Evolutionary conservation across 2,797 vertebrate genomes (phyloP).

Genomic region (Rhinella marina): DNA sequence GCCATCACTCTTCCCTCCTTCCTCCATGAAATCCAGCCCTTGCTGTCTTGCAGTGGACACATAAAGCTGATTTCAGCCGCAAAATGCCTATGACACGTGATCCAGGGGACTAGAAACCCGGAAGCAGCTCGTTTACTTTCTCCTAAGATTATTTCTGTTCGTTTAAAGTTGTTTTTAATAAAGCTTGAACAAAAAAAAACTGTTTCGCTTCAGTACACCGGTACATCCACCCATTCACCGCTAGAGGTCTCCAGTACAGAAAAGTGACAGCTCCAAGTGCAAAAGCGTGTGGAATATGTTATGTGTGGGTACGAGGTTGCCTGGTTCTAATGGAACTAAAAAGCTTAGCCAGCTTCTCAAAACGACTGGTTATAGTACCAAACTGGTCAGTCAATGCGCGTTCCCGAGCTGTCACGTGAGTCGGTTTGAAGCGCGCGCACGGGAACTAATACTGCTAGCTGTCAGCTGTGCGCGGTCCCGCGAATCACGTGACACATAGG

Average conservation of each 20-base stretch:
- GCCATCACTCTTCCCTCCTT: slow-evolving; percentile 26
- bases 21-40: slow-evolving; percentile 34
- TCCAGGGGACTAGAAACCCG: slow-evolving; percentile 9
- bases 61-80: slow-evolving; percentile 21
- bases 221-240: background rate
- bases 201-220: background rate
- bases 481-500: background rate
- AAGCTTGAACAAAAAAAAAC: slow-evolving; percentile 46
- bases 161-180: slow-evolving; percentile 18
- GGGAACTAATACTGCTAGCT: background rate
- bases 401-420: background rate
- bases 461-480: background rate
- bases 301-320: too few species aligned
- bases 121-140: slow-evolving; percentile 24
- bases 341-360: too few species aligned
- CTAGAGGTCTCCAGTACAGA: background rate
- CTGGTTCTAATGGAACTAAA: too few species aligned
- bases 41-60: background rate
- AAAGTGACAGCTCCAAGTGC: background rate
- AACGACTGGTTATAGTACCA: too few species aligned
- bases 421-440: background rate
- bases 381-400: too few species aligned
- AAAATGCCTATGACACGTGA: slow-evolving; percentile 24
- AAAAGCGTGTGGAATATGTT: too few species aligned
- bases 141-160: background rate